Percentiles rank a stretch among this genome's conserved stretches.
Evolutionary conservation across 2,797 vertebrate genomes (phyloP).

Genomic region (Poecilia wingei): DNA sequence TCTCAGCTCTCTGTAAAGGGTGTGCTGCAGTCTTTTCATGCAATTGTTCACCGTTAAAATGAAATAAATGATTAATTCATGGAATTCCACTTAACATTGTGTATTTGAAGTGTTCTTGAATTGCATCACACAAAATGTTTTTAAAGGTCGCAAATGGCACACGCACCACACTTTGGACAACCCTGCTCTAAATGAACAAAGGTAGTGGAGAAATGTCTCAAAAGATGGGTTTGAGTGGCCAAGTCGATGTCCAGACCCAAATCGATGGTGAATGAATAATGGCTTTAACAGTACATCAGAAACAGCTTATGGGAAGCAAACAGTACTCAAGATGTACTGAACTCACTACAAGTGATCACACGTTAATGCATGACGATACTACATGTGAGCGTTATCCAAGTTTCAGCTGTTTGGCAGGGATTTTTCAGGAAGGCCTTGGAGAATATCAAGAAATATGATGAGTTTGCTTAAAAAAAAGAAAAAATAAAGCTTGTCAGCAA

Average conservation of each 20-base stretch:
- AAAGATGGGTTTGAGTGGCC: background rate
- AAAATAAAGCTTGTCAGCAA: slow-evolving; percentile 51
- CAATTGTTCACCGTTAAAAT: background rate
- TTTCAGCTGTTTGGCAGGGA: slow-evolving; percentile 25
- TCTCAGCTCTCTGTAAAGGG: background rate
- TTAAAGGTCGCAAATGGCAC: background rate
- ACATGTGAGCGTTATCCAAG: background rate
- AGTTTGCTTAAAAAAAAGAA: slow-evolving; percentile 45
- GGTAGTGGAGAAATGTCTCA: background rate
- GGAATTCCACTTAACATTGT: background rate
- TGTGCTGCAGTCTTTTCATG: background rate
- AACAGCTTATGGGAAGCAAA: background rate
- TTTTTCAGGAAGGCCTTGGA: slow-evolving; percentile 24
- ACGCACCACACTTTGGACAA: background rate
- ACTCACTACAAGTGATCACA: background rate
- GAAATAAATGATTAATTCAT: background rate
- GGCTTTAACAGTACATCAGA: background rate
- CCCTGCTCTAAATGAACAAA: background rate
- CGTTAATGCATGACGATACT: no score
- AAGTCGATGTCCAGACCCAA: background rate
- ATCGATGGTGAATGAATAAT: background rate
- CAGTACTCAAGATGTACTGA: background rate
- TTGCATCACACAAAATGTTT: background rate
- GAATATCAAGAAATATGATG: slow-evolving; percentile 46
- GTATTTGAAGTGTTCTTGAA: background rate